These are phyloP conservation scores for Emesis castigata DNA, from an alignment of 2,888 invertebrate genomes.

Conservation along the genomic window DNA sequence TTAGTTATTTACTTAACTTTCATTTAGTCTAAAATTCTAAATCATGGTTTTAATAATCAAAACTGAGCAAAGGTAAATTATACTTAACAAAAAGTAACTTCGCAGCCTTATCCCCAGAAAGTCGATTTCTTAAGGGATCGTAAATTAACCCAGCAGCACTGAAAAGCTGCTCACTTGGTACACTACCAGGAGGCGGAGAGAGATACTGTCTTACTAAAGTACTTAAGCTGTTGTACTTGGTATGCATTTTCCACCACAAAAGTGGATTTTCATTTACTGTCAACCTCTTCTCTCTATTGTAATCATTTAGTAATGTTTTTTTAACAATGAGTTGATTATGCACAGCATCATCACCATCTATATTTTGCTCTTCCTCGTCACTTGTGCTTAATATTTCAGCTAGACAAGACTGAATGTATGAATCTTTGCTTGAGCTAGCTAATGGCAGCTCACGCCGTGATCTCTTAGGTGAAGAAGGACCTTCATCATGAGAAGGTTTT, in stretches of 20 bases:
- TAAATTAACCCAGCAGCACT: constrained; percentile 27
- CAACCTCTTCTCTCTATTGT: constrained; percentile 39
- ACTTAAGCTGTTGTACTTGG: constrained; percentile 20
- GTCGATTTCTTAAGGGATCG: constrained; percentile 11
- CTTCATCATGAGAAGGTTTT: background rate
- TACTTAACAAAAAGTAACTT: constrained; percentile 18
- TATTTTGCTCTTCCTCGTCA: constrained; percentile 42
- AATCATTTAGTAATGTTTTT: constrained; percentile 41
- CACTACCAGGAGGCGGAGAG: background rate
- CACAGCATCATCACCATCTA: constrained; percentile 21
- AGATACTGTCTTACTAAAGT: background rate
- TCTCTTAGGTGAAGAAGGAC: background rate
- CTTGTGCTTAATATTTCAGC: constrained; percentile 30
- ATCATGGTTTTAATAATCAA: constrained; percentile 10
- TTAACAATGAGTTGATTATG: constrained; percentile 32
- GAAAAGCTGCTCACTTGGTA: constrained; percentile 23
- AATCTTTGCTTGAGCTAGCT: background rate
- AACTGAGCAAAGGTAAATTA: constrained; percentile 14
- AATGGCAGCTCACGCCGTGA: background rate
- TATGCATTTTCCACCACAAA: constrained; percentile 45
- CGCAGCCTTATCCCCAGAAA: constrained; percentile 12
- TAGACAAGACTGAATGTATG: background rate
- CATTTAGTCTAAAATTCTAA: constrained; percentile 10
- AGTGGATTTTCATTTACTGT: constrained; percentile 40
- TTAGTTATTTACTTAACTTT: constrained; percentile 14